Conservation (phyloP, 1,140 invertebrate genomes). For the Aphidius ervi region DNA sequence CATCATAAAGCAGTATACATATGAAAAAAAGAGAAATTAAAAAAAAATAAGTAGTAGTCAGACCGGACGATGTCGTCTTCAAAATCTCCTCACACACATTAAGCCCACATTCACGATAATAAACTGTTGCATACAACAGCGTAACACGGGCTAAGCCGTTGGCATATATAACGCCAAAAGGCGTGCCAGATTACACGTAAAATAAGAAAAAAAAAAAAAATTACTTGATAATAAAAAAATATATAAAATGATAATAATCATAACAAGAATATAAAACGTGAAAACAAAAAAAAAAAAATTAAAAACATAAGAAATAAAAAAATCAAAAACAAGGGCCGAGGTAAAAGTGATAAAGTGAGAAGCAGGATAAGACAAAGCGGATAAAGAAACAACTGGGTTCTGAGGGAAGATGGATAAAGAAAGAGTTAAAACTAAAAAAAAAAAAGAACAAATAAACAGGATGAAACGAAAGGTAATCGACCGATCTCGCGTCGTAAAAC, state of each 20-base stretch:
- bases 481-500: constrained; percentile 12
- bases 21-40: not conserved
- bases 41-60: constrained; percentile 20
- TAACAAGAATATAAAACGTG: not conserved
- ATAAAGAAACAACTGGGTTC: not conserved
- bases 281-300: constrained; percentile 7
- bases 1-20: too few relatives aligned
- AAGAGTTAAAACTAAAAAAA: constrained; percentile 1
- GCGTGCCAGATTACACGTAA: constrained; percentile 21
- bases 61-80: constrained; percentile 25
- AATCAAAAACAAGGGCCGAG: constrained; percentile 1
- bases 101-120: constrained; percentile 41
- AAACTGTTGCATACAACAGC: constrained; percentile 35
- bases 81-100: constrained; percentile 31
- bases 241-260: constrained; percentile 9
- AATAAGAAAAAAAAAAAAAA: constrained; percentile 12
- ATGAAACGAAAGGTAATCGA: constrained; percentile 11
- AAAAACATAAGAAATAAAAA: constrained; percentile 6
- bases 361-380: constrained; percentile 5
- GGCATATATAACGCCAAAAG: constrained; percentile 16
- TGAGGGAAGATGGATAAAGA: not conserved
- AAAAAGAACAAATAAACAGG: constrained; percentile 5
- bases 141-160: constrained; percentile 29
- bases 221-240: not conserved
- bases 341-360: constrained; percentile 10